Base-by-base conservation (phyloP, 2,113 vertebrate species). In the Elephas maximus region DNA sequence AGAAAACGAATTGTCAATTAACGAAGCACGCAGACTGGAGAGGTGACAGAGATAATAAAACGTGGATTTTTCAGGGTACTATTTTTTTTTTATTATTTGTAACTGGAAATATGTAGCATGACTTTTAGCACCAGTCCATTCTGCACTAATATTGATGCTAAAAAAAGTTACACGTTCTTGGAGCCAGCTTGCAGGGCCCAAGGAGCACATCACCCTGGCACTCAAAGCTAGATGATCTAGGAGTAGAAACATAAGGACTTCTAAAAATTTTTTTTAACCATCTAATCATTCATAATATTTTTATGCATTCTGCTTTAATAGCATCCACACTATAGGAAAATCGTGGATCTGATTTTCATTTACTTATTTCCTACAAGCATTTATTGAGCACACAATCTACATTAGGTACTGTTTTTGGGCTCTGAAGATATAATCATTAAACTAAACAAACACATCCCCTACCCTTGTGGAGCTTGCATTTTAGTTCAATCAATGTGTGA, bases 1-100 rank as follows among this genome's bases (percentile, higher is more conserved):
- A 95, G 71, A 92, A 85, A 88, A 80, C 81, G 92, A 93, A 96
- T 78, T 88, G 80, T 93, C 92, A 86, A 45, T 88, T 98, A 97
- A 92, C 90, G 84, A 96, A 90, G 88, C 37, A 17, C 21, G n/a
- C 12, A 57, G 92, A 88, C 63, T 73, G 5, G 17, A 69, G 65
- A 96, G 95, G 71, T 84, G 51, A 85, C 53, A 18, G 1, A 23
- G 48, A 88, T 80, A 84, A 88, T 69, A 96, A 86, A 63, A 90
- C 30, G 21, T 48, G 23, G 90, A 73, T 81, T 80, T 76, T 85
- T 85, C 73, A 37, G 79, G 80, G 4, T 17, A 41, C 44, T 85
- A 17, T 73, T 96, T 96, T 97, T 37, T 37, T 37, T 37, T 37
- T 37, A 37, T 37, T 37, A 37, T 37, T 37, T 37, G 37, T 88